Conservation (phyloP, 2,888 invertebrate genomes). For the Phasia obesa region DNA sequence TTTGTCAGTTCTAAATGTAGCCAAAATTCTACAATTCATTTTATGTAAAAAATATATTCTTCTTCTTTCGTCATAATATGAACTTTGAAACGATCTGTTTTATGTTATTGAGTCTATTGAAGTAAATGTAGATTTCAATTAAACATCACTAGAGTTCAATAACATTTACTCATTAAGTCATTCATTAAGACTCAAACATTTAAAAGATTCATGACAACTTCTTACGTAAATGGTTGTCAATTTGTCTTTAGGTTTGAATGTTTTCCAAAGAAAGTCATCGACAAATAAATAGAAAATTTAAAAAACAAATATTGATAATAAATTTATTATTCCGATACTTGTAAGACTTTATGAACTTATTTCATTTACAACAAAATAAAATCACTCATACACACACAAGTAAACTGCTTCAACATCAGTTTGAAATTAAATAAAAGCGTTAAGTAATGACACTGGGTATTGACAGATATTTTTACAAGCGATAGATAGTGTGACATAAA, state of each 20-base stretch:
- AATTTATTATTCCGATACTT: not conserved
- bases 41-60: not conserved
- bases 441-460: conserved; percentile 35
- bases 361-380: conserved; percentile 42
- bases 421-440: conserved; percentile 54
- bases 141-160: conserved; percentile 57
- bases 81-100: conserved; percentile 33
- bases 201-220: conserved; percentile 32
- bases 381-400: not conserved
- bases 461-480: not conserved
- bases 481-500: not conserved
- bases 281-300: not conserved
- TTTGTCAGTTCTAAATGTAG: conserved; percentile 9
- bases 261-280: not conserved
- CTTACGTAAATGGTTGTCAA: conserved; percentile 16
- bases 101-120: not conserved
- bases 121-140: conserved; percentile 15
- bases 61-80: not conserved
- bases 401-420: conserved; percentile 9
- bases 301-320: conserved; percentile 14
- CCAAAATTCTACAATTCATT: too few species aligned
- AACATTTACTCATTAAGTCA: conserved; percentile 38
- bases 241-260: not conserved
- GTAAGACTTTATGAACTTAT: conserved; percentile 35
- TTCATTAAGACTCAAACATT: conserved; percentile 3